These are phyloP conservation scores for Lypha dubia DNA, from an alignment of 2,888 invertebrate genomes.

Conservation along the genomic window DNA sequence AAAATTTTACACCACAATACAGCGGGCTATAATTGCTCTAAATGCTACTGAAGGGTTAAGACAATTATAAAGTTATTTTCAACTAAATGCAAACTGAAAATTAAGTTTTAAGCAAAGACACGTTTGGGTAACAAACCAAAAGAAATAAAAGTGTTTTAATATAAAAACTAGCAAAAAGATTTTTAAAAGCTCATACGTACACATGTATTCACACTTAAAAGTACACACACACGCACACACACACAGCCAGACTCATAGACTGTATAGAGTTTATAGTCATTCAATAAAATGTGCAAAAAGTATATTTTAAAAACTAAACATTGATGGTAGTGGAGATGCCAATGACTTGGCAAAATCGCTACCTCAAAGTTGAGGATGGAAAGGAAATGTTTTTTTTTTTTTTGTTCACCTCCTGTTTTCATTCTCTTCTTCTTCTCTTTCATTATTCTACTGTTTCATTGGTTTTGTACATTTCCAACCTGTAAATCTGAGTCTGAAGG, in stretches of 20 bases:
- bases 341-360: slow-evolving; percentile 63
- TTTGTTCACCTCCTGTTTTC: background rate
- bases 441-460: slow-evolving; percentile 13
- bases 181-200: slow-evolving; percentile 23
- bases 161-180: background rate
- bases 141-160: slow-evolving; percentile 8
- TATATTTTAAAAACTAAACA: slow-evolving; percentile 49
- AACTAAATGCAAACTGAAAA: slow-evolving; percentile 34
- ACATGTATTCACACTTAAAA: slow-evolving; percentile 3
- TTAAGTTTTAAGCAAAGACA: slow-evolving; percentile 58
- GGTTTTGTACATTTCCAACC: background rate
- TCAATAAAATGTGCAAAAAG: slow-evolving; percentile 18
- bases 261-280: slow-evolving; percentile 19
- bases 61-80: slow-evolving; percentile 7
- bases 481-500: slow-evolving; percentile 10
- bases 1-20: too few relatives aligned
- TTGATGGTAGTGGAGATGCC: slow-evolving; percentile 56
- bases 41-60: slow-evolving; percentile 9
- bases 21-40: too few relatives aligned
- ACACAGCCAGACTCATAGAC: background rate
- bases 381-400: slow-evolving; percentile 19
- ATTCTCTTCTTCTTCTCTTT: background rate
- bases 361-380: slow-evolving; percentile 50
- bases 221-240: background rate
- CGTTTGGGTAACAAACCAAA: slow-evolving; percentile 51